Conservation (phyloP, 1,140 invertebrate genomes). For the Pseudomyrmex gracilis region DNA sequence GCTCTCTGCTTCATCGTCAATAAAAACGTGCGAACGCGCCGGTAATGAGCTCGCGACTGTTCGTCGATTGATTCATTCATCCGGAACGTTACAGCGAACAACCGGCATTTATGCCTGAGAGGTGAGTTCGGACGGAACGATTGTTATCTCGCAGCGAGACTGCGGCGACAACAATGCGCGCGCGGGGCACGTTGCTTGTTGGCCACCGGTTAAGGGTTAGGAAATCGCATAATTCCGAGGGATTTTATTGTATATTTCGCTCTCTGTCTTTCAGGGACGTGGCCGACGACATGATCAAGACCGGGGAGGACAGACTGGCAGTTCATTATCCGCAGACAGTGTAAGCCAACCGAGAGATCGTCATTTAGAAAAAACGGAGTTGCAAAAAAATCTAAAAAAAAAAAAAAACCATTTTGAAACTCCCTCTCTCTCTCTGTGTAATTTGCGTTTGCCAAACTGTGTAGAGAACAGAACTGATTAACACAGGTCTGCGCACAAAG, state of each 20-base stretch:
- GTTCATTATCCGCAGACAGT: slow-evolving; percentile 76
- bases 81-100: not conserved
- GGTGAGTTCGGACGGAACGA: slow-evolving; percentile 55
- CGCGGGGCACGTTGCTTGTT: not conserved
- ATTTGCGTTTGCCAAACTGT: too few species aligned
- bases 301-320: slow-evolving; percentile 74
- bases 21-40: not conserved
- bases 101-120: slow-evolving; percentile 67
- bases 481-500: too few species aligned
- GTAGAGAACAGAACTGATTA: too few species aligned
- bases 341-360: slow-evolving; percentile 70
- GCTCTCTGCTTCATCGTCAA: not conserved
- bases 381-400: not conserved
- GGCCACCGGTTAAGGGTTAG: slow-evolving; percentile 71
- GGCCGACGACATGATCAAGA: slow-evolving; percentile 77
- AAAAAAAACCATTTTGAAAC: not conserved
- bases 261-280: slow-evolving; percentile 44
- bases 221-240: slow-evolving; percentile 53
- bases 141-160: slow-evolving; percentile 13
- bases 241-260: slow-evolving; percentile 25
- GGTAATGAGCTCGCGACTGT: slow-evolving; percentile 33
- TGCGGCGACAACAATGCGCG: not conserved
- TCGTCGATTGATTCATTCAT: not conserved
- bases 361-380: too few species aligned
- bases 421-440: too few species aligned